Evolutionary conservation across 2,797 vertebrate genomes (phyloP).

Genomic region (Hafferia zeledoni): DNA sequence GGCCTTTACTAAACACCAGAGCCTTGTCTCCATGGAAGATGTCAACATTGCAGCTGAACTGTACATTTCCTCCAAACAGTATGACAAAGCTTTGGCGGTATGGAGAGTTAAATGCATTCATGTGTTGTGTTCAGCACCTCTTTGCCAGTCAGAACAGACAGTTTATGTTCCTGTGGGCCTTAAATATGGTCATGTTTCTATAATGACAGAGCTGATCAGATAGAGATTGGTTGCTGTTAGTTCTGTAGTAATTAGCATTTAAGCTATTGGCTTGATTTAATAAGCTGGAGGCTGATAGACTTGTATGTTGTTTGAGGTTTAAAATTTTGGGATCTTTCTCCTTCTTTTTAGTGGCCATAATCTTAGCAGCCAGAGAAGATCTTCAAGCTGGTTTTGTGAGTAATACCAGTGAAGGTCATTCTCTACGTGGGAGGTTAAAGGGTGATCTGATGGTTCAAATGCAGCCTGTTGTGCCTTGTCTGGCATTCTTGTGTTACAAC

Average conservation of each 20-base stretch:
- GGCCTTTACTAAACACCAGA: conserved; percentile 88
- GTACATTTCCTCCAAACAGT: conserved; percentile 90
- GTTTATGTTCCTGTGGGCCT: not conserved
- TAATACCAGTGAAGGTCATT: not conserved
- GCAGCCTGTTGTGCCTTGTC: not conserved
- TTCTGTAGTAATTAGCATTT: not conserved
- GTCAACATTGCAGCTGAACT: conserved; percentile 95
- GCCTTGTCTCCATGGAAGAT: conserved; percentile 90
- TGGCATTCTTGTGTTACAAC: not conserved
- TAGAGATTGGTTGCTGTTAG: not conserved
- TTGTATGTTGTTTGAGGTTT: not conserved
- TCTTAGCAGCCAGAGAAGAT: not conserved
- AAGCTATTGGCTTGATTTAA: not conserved
- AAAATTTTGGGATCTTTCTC: not conserved
- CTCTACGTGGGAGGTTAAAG: not conserved
- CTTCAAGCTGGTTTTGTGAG: not conserved
- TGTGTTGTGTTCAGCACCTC: not conserved
- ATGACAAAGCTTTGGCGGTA: conserved; percentile 90
- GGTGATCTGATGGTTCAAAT: not conserved
- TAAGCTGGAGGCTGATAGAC: not conserved
- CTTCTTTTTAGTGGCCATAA: not conserved
- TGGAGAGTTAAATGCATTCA: not conserved
- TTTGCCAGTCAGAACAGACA: not conserved
- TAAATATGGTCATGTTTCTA: not conserved
- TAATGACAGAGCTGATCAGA: not conserved